These are phyloP conservation scores for Drosophila setifemur DNA, from an alignment of 1,140 invertebrate species.

Conservation along the genomic window DNA sequence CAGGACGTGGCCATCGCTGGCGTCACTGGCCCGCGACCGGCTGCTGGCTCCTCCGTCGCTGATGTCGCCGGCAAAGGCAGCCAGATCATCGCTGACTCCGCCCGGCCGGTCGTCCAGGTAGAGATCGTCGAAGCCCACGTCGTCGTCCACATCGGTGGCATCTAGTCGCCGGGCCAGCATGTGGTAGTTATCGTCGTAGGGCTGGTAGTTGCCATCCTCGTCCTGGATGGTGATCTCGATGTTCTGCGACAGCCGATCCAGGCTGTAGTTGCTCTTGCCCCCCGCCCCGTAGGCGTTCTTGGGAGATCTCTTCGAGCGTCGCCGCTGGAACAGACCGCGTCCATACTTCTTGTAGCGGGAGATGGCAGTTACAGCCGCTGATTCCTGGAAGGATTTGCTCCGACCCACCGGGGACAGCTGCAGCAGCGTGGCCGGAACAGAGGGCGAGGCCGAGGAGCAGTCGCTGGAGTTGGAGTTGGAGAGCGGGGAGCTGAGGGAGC, in stretches of 20 bases:
- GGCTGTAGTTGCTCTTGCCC: slow-evolving; percentile 70
- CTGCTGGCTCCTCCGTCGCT: slow-evolving; percentile 68
- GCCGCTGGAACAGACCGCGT: slow-evolving; percentile 67
- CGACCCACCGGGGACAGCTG: slow-evolving; percentile 69
- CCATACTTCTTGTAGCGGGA: slow-evolving; percentile 69
- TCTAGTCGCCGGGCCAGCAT: slow-evolving; percentile 34
- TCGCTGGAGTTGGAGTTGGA: slow-evolving; percentile 73
- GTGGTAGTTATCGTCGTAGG: slow-evolving; percentile 76
- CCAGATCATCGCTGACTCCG: slow-evolving; percentile 58
- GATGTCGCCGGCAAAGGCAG: slow-evolving; percentile 62
- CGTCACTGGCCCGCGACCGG: slow-evolving; percentile 61
- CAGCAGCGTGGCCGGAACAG: slow-evolving; percentile 26
- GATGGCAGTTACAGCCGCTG: slow-evolving; percentile 46
- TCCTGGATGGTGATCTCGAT: slow-evolving; percentile 82
- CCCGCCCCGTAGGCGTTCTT: slow-evolving; percentile 24
- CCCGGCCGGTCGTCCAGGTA: slow-evolving; percentile 65
- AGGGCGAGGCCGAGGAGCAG: slow-evolving; percentile 69
- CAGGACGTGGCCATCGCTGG: slow-evolving; percentile 61
- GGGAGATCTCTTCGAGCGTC: slow-evolving; percentile 64
- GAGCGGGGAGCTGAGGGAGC: slow-evolving; percentile 61
- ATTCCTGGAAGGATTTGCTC: slow-evolving; percentile 81
- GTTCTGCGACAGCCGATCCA: slow-evolving; percentile 74
- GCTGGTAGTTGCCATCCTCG: slow-evolving; percentile 75
- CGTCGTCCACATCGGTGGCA: slow-evolving; percentile 46
- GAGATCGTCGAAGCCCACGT: slow-evolving; percentile 72